A percentile compares a stretch with the other conserved stretches of the same genome.
Conservation (phyloP, 2,113 vertebrate species). For the Thalassoma bifasciatum region DNA sequence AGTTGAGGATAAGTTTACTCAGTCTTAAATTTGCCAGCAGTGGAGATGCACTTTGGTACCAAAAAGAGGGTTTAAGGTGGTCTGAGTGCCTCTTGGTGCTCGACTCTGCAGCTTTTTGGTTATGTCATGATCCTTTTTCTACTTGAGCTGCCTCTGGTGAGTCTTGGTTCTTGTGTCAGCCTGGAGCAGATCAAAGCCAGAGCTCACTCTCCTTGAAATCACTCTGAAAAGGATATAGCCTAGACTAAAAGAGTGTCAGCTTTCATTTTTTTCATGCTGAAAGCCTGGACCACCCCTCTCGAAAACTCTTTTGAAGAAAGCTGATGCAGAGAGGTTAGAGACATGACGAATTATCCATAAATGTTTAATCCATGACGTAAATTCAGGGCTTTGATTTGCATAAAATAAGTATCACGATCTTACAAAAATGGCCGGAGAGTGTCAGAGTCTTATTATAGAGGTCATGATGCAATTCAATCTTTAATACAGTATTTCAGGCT, state of each 20-base stretch:
- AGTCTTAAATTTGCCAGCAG: not conserved
- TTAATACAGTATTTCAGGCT: too few species aligned
- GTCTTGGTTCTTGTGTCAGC: conserved; percentile 7
- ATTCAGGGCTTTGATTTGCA: not conserved
- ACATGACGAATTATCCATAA: conserved; percentile 1
- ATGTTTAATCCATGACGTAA: not conserved
- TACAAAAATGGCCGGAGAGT: not conserved
- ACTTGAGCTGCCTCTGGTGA: not conserved
- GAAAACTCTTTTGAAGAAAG: not conserved
- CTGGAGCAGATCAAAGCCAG: conserved; percentile 35
- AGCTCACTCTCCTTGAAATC: conserved; percentile 37
- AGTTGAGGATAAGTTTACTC: too few species aligned
- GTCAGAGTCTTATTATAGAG: too few species aligned
- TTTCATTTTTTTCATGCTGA: conserved; percentile 22
- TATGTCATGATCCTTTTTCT: not conserved
- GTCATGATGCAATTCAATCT: too few species aligned
- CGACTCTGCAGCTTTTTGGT: conserved; percentile 6
- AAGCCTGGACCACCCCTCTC: not conserved
- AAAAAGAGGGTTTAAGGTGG: not conserved
- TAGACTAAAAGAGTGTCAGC: conserved; percentile 26
- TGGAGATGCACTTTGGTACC: not conserved
- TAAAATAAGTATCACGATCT: not conserved
- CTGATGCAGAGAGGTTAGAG: not conserved
- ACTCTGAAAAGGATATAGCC: conserved; percentile 32
- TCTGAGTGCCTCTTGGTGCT: not conserved